Percentiles rank a stretch among this genome's conserved stretches.
These are phyloP conservation scores for Macroteleia sp. DNA, from an alignment of 2,888 invertebrate genomes.

Conservation along the genomic window DNA sequence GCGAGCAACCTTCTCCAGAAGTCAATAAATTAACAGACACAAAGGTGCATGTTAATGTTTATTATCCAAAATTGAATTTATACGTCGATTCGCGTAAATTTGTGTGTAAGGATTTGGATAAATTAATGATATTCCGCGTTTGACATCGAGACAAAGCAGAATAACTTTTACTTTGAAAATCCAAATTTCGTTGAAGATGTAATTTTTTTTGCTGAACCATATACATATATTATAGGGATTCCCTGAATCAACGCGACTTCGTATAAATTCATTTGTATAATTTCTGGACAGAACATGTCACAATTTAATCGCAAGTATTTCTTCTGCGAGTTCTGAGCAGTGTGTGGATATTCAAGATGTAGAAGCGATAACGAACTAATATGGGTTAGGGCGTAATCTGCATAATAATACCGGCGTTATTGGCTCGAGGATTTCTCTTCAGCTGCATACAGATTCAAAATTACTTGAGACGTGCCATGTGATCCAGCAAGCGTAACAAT, in stretches of 20 bases:
- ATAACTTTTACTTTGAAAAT: constrained; percentile 16
- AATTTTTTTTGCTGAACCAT: constrained; percentile 2
- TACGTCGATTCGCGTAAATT: background rate
- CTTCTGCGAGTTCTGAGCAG: constrained; percentile 40
- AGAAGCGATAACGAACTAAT: constrained; percentile 82
- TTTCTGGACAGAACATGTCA: constrained; percentile 52
- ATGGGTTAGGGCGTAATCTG: constrained; percentile 82
- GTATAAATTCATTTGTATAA: constrained; percentile 23
- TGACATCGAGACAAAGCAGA: background rate
- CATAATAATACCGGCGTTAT: constrained; percentile 82
- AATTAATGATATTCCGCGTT: constrained; percentile 2
- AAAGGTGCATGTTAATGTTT: constrained; percentile 2
- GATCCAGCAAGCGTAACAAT: constrained; percentile 64
- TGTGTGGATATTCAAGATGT: constrained; percentile 76
- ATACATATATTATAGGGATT: too few relatives aligned
- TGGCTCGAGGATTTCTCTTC: constrained; percentile 78
- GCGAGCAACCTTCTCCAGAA: background rate
- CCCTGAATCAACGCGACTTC: background rate
- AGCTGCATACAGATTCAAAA: constrained; percentile 83
- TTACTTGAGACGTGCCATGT: constrained; percentile 72
- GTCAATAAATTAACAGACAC: constrained; percentile 19
- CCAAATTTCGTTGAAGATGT: background rate
- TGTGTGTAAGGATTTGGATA: background rate
- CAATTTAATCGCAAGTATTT: constrained; percentile 56
- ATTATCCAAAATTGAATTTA: constrained; percentile 16